phyloP scores from a whole-genome alignment of 1,140 invertebrate species.

The Campoletis sonorensis region DNA sequence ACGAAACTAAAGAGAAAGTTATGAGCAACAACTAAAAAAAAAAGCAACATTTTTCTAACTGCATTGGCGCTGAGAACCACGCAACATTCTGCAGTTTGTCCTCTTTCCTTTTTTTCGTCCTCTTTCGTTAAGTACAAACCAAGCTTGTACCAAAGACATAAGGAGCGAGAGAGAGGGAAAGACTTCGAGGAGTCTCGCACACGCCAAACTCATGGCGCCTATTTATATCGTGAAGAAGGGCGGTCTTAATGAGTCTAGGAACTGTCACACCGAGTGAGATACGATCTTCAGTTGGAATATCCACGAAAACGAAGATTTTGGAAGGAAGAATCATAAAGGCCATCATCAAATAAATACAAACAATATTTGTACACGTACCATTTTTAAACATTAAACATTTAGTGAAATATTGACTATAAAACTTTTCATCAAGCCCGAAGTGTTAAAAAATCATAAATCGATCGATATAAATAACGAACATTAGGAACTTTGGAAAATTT shows the following conservation, averaged over 20 bases:
- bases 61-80: conserved; percentile 7
- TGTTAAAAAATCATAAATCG: too few species aligned
- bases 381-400: too few species aligned
- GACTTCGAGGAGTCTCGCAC: conserved; percentile 69
- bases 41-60: conserved; percentile 5
- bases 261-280: conserved; percentile 69
- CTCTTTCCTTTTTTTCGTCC: conserved; percentile 19
- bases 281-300: conserved; percentile 61
- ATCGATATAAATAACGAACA: too few species aligned
- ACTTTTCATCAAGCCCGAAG: too few species aligned
- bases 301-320: conserved; percentile 38
- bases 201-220: conserved; percentile 64
- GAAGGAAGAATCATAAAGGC: conserved; percentile 18
- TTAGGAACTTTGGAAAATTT: too few species aligned
- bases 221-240: conserved; percentile 74
- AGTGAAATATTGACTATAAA: too few species aligned
- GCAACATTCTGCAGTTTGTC: conserved; percentile 41
- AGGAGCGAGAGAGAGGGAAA: conserved; percentile 51
- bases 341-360: background rate
- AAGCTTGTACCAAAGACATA: too few species aligned
- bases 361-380: background rate
- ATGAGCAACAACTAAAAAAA: background rate
- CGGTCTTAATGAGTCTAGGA: conserved; percentile 75
- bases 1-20: conserved; percentile 9
- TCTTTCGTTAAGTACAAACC: conserved; percentile 3